A percentile compares a stretch with the other conserved stretches of the same genome.
Evolutionary conservation across 2,888 invertebrate species (phyloP).

Genomic region (Sarcophaga carnaria): DNA sequence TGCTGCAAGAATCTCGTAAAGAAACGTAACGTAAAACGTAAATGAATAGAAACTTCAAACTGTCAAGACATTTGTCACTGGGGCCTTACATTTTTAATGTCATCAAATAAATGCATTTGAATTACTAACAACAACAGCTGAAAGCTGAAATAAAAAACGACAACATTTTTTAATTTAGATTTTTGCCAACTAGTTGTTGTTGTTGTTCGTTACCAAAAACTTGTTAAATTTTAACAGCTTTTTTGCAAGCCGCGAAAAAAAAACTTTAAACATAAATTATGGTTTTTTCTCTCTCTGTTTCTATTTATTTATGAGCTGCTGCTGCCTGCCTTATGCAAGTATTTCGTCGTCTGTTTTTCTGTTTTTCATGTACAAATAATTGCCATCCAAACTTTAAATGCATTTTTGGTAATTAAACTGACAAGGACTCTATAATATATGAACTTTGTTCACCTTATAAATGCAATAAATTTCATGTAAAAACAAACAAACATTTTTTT

Average conservation of each 20-base stretch:
- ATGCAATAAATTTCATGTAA: background rate
- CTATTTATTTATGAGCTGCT: background rate
- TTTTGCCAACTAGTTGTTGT: conserved; percentile 49
- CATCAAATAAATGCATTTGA: conserved; percentile 74
- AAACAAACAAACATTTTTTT: background rate
- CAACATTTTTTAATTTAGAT: conserved; percentile 25
- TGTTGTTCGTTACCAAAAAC: conserved; percentile 16
- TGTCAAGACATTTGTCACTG: conserved; percentile 76
- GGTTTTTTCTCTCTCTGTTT: background rate
- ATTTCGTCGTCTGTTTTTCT: background rate
- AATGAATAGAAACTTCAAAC: conserved; percentile 63
- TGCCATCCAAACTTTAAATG: conserved; percentile 1
- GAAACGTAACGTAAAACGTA: conserved; percentile 16
- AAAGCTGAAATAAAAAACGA: background rate
- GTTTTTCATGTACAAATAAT: conserved; percentile 11
- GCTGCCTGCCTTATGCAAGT: background rate
- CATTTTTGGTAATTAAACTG: conserved; percentile 1
- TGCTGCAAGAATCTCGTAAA: conserved; percentile 3
- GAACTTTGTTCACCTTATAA: background rate
- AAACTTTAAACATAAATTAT: background rate
- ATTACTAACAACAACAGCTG: conserved; percentile 56
- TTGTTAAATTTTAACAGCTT: conserved; percentile 10
- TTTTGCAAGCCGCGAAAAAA: background rate
- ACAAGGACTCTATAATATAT: background rate
- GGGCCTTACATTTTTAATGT: conserved; percentile 74